Conservation (phyloP, 2,888 invertebrate species). For the Eristalinus sepulchralis region DNA sequence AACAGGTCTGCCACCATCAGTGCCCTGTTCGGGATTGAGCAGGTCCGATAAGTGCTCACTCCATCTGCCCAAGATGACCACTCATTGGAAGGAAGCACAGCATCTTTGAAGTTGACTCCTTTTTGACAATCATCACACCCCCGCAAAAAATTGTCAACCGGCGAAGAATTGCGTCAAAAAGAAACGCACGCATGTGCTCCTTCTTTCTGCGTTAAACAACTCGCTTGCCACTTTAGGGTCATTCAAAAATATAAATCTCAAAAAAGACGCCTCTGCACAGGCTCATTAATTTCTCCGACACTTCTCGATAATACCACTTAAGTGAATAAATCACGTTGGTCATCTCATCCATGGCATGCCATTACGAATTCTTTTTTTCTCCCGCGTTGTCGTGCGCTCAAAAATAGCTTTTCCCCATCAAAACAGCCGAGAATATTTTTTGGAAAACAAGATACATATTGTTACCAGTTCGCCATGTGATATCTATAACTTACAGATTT, state of each 20-base stretch:
- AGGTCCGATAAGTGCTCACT: too few species aligned
- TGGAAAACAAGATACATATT: conserved; percentile 16
- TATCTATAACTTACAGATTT: conserved; percentile 19
- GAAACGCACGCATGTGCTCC: not conserved
- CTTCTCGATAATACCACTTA: conserved; percentile 3
- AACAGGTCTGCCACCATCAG: too few species aligned
- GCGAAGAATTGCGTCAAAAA: not conserved
- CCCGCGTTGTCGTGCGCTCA: not conserved
- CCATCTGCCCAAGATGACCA: too few species aligned
- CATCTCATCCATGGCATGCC: not conserved
- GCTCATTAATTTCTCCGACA: not conserved
- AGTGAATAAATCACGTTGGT: conserved; percentile 13
- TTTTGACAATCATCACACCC: too few species aligned
- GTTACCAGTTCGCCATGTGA: conserved; percentile 20
- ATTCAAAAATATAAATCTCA: not conserved
- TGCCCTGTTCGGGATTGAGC: too few species aligned
- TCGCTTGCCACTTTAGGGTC: not conserved
- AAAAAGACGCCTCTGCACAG: not conserved
- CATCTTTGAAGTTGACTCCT: too few species aligned
- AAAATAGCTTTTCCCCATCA: not conserved
- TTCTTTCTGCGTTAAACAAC: not conserved
- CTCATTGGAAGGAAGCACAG: too few species aligned
- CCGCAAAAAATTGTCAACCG: too few species aligned
- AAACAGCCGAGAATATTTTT: conserved; percentile 12
- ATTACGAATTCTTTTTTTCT: not conserved